Conservation (phyloP, 2,888 invertebrate species). For the Campaea margaritaria region DNA sequence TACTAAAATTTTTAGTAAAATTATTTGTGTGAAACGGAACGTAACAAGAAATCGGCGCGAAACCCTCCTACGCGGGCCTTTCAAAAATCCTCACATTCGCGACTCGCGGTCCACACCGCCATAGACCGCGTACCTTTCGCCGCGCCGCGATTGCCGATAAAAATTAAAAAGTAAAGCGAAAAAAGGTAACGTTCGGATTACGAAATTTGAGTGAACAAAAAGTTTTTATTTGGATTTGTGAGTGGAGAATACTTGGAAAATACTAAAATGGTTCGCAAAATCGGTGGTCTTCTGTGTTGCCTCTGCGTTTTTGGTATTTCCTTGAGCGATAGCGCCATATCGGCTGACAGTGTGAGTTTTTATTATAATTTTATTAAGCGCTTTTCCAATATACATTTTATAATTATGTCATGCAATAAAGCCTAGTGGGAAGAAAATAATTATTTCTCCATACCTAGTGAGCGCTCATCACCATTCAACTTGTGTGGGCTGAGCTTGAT, state of each 20-base stretch:
- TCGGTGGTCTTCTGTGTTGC: constrained; percentile 76
- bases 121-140: constrained; percentile 76
- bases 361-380: not conserved
- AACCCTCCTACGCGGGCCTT: constrained; percentile 85
- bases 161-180: constrained; percentile 44
- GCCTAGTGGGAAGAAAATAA: not conserved
- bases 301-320: constrained; percentile 77
- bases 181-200: constrained; percentile 33
- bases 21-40: constrained; percentile 66
- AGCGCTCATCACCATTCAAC: not conserved
- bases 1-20: constrained; percentile 1
- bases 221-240: constrained; percentile 29
- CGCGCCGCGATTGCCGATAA: constrained; percentile 49
- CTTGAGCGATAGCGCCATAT: constrained; percentile 76
- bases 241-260: constrained; percentile 15
- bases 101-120: constrained; percentile 67
- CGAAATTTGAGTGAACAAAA: constrained; percentile 38
- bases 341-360: constrained; percentile 74
- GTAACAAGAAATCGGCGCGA: constrained; percentile 72
- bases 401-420: too few relatives aligned
- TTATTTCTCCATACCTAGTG: not conserved
- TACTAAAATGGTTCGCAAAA: constrained; percentile 70
- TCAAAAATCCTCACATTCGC: constrained; percentile 79
- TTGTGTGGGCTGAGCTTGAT: constrained; percentile 10
- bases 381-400: not conserved